Evolutionary conservation across 2,113 vertebrate species (phyloP).

Genomic region (Centropristis striata): DNA sequence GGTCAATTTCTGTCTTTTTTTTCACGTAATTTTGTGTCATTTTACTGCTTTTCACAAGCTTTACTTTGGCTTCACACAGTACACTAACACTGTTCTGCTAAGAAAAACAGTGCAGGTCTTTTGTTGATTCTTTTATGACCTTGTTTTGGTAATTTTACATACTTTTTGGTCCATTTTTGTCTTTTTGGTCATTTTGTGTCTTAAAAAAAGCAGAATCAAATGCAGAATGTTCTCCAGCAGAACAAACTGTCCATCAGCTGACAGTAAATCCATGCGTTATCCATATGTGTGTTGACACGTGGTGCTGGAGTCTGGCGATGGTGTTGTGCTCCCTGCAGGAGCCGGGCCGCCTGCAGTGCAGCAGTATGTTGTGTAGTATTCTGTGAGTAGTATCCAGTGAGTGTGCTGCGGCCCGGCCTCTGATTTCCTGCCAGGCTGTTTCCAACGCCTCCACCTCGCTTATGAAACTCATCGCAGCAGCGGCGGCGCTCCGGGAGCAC

Average conservation of each 20-base stretch:
- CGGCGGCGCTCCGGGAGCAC: slow-evolving; percentile 12
- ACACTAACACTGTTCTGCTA: too few relatives aligned
- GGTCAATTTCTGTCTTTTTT: too few relatives aligned
- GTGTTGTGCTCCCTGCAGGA: slow-evolving; percentile 16
- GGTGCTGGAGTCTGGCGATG: neutral
- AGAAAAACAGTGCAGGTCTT: too few relatives aligned
- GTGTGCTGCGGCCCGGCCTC: slow-evolving; percentile 5
- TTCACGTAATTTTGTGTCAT: too few relatives aligned
- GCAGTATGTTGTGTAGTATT: slow-evolving; percentile 1
- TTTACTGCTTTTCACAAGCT: too few relatives aligned
- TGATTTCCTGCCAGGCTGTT: slow-evolving; percentile 50
- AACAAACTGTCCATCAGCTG: neutral
- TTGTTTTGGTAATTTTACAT: too few relatives aligned
- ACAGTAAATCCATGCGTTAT: slow-evolving; percentile 2
- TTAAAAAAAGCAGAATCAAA: too few relatives aligned
- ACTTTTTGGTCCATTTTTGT: too few relatives aligned
- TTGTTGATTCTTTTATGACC: too few relatives aligned
- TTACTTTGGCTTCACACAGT: too few relatives aligned
- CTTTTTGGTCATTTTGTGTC: too few relatives aligned
- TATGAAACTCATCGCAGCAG: neutral
- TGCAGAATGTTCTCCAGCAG: too few relatives aligned
- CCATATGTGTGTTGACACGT: neutral
- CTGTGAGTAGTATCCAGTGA: neutral
- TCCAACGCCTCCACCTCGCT: slow-evolving; percentile 41
- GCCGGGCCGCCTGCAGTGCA: slow-evolving; percentile 12